Evolutionary conservation across 2,888 invertebrate genomes (phyloP).

Genomic region (Bombyx huttoni): DNA sequence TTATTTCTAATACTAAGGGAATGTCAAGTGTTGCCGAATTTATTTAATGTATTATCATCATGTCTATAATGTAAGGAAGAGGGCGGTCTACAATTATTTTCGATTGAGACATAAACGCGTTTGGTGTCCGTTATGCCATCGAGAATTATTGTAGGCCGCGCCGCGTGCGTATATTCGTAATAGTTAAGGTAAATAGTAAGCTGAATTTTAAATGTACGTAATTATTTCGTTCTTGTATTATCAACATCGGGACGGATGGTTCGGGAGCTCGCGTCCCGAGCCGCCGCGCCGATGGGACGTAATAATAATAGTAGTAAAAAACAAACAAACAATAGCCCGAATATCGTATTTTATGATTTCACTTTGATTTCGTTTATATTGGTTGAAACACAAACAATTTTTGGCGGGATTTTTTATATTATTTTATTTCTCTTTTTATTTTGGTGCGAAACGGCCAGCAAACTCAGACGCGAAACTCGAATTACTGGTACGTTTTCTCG

Average conservation of each 20-base stretch:
- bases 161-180: slow-evolving; percentile 56
- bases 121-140: slow-evolving; percentile 22
- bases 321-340: slow-evolving; percentile 71
- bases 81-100: background rate
- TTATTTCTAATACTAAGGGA: slow-evolving; percentile 25
- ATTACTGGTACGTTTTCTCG: slow-evolving; percentile 48
- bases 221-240: slow-evolving; percentile 67
- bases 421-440: slow-evolving; percentile 26
- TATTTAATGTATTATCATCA: slow-evolving; percentile 64
- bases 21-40: slow-evolving; percentile 73
- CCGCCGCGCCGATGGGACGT: slow-evolving; percentile 36
- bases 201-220: slow-evolving; percentile 66
- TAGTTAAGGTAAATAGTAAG: slow-evolving; percentile 67
- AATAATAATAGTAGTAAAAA: slow-evolving; percentile 29
- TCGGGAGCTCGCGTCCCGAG: slow-evolving; percentile 8
- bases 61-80: slow-evolving; percentile 51
- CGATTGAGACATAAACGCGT: too few relatives aligned
- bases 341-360: slow-evolving; percentile 45
- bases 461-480: slow-evolving; percentile 40
- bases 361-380: slow-evolving; percentile 30
- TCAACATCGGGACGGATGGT: slow-evolving; percentile 32
- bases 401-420: slow-evolving; percentile 42
- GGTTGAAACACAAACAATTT: slow-evolving; percentile 54
- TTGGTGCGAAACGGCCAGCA: slow-evolving; percentile 52
- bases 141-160: slow-evolving; percentile 14